Evolutionary conservation across 2,888 invertebrate species (phyloP), one percentile per base, ranked within the genome.

Genomic region (Plemyria rubiginata): DNA sequence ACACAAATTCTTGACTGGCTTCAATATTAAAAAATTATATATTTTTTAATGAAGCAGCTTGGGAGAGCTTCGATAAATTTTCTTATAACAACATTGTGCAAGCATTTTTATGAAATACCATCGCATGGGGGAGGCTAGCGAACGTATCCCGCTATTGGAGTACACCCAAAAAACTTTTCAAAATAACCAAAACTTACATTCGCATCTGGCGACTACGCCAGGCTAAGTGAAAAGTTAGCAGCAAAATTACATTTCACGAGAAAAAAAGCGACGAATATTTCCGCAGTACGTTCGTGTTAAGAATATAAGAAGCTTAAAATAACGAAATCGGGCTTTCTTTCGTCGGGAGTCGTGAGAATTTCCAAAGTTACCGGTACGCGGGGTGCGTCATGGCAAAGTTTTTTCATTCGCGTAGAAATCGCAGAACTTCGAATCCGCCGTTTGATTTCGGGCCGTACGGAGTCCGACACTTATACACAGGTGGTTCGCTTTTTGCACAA

Each of bases 161-260:
- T 80, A 72, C 73, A 80, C 85, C 87, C 85, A 88, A 85, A 86
- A 86, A 88, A 84, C 75, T 86, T 85, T 77, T 70, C 68, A 76
- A 81, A 81, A 82, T 84, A 85, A 82, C 82, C 81, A 77, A 74
- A 87, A 86, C 80, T 87, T 85, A 81, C 78, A 79, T 75, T 71
- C 77, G 64, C 79, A 80, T 80, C 78, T 77, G 77, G 73, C 50
- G 77, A 85, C 78, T 85, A 84, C 65, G 70, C 77, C 68, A n/a
- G 78, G 75, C 82, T 87, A 88, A 88, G 87, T 89, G 86, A 87
- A 89, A 89, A 89, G 88, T 88, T 90, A 80, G 80, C 76, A 75
- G 76, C 69, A 72, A 86, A 87, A 87, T 87, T 85, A 85, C 83
- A 81, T 85, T 85, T 75, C 78, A 71, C 65, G 72, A 73, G 78